Conservation (phyloP, 2,113 vertebrate genomes). For the Xiphorhynchus elegans region DNA sequence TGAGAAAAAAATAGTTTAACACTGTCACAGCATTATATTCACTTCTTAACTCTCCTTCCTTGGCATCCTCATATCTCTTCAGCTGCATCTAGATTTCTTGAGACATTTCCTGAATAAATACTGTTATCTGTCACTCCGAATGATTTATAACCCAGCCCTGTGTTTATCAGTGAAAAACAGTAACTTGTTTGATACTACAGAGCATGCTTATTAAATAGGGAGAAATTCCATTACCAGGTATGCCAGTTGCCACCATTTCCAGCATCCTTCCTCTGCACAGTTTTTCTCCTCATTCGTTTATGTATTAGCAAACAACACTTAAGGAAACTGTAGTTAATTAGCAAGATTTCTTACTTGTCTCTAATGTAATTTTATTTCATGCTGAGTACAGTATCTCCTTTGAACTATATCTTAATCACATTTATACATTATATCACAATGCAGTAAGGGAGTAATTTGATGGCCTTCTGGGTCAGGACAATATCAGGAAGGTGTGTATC, state of each 20-base stretch:
- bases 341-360: neutral
- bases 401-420: neutral
- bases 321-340: neutral
- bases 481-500: neutral
- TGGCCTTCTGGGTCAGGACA: neutral
- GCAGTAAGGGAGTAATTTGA: neutral
- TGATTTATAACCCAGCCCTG: neutral
- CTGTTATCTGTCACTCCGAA: neutral
- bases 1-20: neutral
- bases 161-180: neutral
- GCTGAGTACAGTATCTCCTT: neutral
- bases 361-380: neutral
- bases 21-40: neutral
- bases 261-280: neutral
- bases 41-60: neutral
- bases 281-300: neutral
- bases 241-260: neutral
- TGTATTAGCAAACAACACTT: neutral
- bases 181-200: neutral
- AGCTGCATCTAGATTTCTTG: neutral
- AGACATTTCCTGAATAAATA: neutral
- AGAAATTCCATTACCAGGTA: neutral
- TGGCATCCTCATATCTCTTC: neutral
- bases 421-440: neutral
- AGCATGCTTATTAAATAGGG: neutral